A percentile compares a stretch with the other conserved stretches of the same genome.
Evolutionary conservation across 2,888 invertebrate species (phyloP).

Genomic region (Theodoxus fluviatilis): DNA sequence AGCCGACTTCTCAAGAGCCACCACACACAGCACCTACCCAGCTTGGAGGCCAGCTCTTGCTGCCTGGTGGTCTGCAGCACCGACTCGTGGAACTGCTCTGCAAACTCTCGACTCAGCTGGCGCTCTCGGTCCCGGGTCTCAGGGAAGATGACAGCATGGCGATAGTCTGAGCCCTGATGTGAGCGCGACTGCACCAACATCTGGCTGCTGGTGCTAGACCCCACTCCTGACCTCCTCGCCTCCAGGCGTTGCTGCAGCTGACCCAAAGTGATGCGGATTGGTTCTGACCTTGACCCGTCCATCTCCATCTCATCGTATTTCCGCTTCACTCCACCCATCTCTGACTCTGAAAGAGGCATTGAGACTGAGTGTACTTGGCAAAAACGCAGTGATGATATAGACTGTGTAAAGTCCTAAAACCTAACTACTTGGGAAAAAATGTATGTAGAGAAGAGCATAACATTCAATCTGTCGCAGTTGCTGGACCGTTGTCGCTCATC

Average conservation of each 20-base stretch:
- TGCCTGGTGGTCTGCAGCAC: constrained; percentile 62
- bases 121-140: constrained; percentile 26
- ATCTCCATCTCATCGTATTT: constrained; percentile 26
- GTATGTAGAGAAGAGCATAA: too few species aligned
- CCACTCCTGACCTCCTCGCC: too few species aligned
- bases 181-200: constrained; percentile 20
- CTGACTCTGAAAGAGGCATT: too few species aligned
- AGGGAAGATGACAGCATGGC: constrained; percentile 32
- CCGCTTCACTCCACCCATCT: constrained; percentile 27
- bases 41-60: constrained; percentile 45
- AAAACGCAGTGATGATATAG: too few species aligned
- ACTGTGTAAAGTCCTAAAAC: too few species aligned
- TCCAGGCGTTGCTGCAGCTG: constrained; percentile 36
- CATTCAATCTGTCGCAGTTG: too few species aligned
- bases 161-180: background rate
- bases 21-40: constrained; percentile 34
- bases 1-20: too few species aligned
- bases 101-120: constrained; percentile 58
- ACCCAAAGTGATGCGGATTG: constrained; percentile 29
- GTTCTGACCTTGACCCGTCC: constrained; percentile 18
- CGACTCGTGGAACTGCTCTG: constrained; percentile 65
- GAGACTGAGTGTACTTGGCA: too few species aligned
- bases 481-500: too few species aligned
- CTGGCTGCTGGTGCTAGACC: too few species aligned
- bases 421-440: too few species aligned